Percentiles rank a stretch among this genome's conserved stretches.
Evolutionary conservation across 2,113 vertebrate genomes (phyloP).

Genomic region (Dendropsophus ebraccatus): DNA sequence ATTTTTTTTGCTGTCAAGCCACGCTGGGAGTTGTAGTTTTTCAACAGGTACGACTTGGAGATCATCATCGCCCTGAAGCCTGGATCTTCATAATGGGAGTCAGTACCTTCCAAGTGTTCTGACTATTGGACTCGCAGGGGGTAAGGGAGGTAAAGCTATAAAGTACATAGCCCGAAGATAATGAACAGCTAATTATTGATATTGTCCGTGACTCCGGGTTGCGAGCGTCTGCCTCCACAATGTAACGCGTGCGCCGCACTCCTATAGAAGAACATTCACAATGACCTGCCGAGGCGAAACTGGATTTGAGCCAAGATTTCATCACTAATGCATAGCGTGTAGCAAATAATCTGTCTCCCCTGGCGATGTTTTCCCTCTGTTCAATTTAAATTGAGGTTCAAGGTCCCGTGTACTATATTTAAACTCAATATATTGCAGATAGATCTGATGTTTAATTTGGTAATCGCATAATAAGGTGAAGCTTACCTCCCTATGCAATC

Average conservation of each 20-base stretch:
- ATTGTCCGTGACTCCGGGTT: neutral
- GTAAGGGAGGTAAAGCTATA: neutral
- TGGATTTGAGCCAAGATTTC: constrained; percentile 45
- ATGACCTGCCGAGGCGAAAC: constrained; percentile 33
- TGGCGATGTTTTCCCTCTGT: constrained; percentile 39
- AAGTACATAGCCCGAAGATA: neutral
- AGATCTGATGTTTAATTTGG: constrained; percentile 47
- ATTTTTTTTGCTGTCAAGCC: no score
- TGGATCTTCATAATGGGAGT: neutral
- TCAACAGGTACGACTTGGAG: no score
- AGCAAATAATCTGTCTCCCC: constrained; percentile 53
- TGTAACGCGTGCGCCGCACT: constrained; percentile 35
- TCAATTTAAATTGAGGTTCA: constrained; percentile 55
- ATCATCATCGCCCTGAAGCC: no score
- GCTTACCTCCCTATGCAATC: constrained; percentile 6
- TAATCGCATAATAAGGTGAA: constrained; percentile 51
- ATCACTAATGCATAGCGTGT: constrained; percentile 46
- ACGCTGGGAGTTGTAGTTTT: no score
- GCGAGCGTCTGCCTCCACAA: neutral
- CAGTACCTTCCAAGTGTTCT: neutral
- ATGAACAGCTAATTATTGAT: neutral
- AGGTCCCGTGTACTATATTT: constrained; percentile 57
- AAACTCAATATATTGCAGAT: constrained; percentile 57
- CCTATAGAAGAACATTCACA: constrained; percentile 32
- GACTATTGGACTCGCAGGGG: neutral